phyloP scores from a whole-genome alignment of 1,140 invertebrate species.

The Cataglyphis hispanica region DNA sequence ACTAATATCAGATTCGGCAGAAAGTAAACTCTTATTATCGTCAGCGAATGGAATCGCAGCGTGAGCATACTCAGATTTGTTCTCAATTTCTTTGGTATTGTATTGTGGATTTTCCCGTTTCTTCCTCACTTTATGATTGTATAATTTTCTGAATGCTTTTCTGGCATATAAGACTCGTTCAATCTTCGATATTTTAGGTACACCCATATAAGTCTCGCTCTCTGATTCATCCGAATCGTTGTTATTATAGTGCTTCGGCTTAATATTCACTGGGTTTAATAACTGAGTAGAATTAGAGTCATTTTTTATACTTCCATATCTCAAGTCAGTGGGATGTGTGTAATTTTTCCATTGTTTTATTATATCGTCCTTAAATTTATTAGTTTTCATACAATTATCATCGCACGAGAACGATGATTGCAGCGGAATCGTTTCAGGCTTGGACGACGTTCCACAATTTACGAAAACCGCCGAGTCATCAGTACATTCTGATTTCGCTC shows the following conservation, averaged over 20 bases:
- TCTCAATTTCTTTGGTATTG: no score
- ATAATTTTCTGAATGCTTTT: background rate
- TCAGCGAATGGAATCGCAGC: background rate
- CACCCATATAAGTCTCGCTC: slow-evolving; percentile 70
- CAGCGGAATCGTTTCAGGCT: background rate
- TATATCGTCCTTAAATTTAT: background rate
- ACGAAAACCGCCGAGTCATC: background rate
- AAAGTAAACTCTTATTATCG: background rate
- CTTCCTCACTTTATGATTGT: slow-evolving; percentile 40
- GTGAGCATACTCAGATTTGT: background rate
- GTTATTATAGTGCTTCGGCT: background rate
- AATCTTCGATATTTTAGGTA: slow-evolving; percentile 65
- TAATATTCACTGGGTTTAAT: background rate
- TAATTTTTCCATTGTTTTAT: background rate
- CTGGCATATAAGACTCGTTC: slow-evolving; percentile 54
- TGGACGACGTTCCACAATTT: background rate
- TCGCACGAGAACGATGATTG: no score
- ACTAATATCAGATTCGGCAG: slow-evolving; percentile 68
- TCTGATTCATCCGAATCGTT: slow-evolving; percentile 51
- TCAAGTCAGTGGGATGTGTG: background rate
- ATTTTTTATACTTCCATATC: slow-evolving; percentile 21
- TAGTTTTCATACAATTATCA: background rate
- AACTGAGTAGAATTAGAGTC: background rate
- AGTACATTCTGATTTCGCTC: background rate
- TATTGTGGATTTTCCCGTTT: background rate